These are phyloP conservation scores for Morone chrysops DNA, from an alignment of 2,113 vertebrate species.

Conservation along the genomic window DNA sequence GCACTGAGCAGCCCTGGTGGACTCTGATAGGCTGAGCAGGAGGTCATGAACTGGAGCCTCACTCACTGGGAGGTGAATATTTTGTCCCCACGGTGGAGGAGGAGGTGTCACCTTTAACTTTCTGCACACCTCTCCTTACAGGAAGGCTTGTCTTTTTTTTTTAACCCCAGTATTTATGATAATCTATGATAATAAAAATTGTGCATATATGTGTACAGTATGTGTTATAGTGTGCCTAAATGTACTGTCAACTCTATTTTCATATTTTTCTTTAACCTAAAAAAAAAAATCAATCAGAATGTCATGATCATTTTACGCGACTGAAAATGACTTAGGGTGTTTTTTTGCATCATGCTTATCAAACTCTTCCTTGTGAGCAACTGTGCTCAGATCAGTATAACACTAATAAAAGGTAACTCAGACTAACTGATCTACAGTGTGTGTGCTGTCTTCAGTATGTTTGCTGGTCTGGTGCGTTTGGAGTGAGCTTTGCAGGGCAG, in stretches of 20 bases:
- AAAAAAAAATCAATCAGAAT: constrained; percentile 84
- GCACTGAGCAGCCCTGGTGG: constrained; percentile 58
- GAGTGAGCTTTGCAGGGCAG: background rate
- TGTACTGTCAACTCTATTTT: constrained; percentile 92
- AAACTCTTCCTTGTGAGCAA: constrained; percentile 89
- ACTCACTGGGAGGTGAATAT: constrained; percentile 42
- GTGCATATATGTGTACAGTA: constrained; percentile 97
- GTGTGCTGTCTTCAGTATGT: constrained; percentile 23
- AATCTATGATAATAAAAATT: constrained; percentile 88
- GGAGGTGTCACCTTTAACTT: constrained; percentile 65
- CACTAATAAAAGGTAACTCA: constrained; percentile 99
- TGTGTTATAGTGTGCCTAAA: constrained; percentile 98
- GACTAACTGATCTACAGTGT: constrained; percentile 74
- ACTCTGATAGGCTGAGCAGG: constrained; percentile 51
- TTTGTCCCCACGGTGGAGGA: constrained; percentile 37
- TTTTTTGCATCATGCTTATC: constrained; percentile 90
- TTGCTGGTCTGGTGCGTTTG: background rate
- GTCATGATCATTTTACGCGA: constrained; percentile 89
- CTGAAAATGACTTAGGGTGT: constrained; percentile 89
- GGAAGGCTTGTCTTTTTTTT: constrained; percentile 65
- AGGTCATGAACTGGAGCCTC: constrained; percentile 56
- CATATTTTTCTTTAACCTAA: constrained; percentile 88
- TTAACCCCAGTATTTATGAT: constrained; percentile 84
- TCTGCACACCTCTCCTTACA: constrained; percentile 69
- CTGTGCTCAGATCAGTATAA: constrained; percentile 87